phyloP scores from a whole-genome alignment of 2,888 invertebrate species.

The Drosophila austrosaltans region DNA sequence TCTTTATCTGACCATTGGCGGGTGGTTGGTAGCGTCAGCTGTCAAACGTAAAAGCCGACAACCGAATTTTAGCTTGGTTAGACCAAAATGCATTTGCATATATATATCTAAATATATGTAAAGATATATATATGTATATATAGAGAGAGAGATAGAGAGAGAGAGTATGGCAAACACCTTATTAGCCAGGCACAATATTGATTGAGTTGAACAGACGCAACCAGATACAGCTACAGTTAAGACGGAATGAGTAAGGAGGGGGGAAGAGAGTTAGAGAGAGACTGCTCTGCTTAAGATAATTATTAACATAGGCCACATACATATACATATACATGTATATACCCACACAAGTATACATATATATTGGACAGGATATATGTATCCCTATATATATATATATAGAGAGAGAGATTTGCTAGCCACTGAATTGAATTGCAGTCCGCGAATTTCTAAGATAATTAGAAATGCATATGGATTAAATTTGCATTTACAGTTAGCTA shows the following conservation, averaged over 20 bases:
- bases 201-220: constrained; percentile 70
- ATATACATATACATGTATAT: background rate
- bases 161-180: constrained; percentile 53
- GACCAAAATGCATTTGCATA: constrained; percentile 35
- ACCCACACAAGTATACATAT: background rate
- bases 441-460: constrained; percentile 75
- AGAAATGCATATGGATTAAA: constrained; percentile 76
- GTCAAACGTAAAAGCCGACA: constrained; percentile 13
- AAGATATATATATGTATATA: constrained; percentile 23
- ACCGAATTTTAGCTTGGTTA: background rate
- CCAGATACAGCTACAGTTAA: constrained; percentile 41
- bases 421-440: constrained; percentile 68
- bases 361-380: constrained; percentile 16
- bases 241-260: constrained; percentile 1
- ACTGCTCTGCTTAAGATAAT: constrained; percentile 63
- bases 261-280: constrained; percentile 2
- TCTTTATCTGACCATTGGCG: background rate
- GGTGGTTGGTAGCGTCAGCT: background rate
- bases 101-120: constrained; percentile 6
- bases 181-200: constrained; percentile 68
- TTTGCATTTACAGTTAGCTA: constrained; percentile 72
- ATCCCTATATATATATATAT: constrained; percentile 21
- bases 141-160: constrained; percentile 13
- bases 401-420: constrained; percentile 10
- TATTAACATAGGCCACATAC: constrained; percentile 46